These are phyloP conservation scores for Callimorpha dominula DNA, from an alignment of 2,888 invertebrate genomes.

Conservation along the genomic window DNA sequence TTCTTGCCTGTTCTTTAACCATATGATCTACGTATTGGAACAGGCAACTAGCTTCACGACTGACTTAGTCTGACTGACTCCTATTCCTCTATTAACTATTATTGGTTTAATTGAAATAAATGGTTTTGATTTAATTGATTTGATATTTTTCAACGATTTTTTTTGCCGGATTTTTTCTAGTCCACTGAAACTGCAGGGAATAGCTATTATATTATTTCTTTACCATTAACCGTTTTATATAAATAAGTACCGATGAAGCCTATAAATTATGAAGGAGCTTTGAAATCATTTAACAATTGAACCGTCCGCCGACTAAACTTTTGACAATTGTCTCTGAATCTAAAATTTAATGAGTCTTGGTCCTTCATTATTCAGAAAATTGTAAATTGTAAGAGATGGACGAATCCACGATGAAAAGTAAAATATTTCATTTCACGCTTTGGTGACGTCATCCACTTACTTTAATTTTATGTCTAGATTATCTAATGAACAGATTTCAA, in stretches of 20 bases:
- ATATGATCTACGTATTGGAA: too few species aligned
- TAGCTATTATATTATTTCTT: neutral
- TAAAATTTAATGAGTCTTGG: slow-evolving; percentile 24
- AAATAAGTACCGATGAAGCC: slow-evolving; percentile 5
- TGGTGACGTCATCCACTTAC: neutral
- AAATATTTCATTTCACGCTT: slow-evolving; percentile 2
- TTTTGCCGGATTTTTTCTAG: too few species aligned
- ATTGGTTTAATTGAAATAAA: too few species aligned
- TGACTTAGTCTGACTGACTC: too few species aligned
- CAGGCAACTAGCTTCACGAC: too few species aligned
- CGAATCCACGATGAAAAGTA: slow-evolving; percentile 1
- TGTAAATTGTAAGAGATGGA: slow-evolving; percentile 21
- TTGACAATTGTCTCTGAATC: slow-evolving; percentile 26
- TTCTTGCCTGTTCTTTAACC: too few species aligned
- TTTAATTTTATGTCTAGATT: neutral
- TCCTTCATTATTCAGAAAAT: slow-evolving; percentile 28
- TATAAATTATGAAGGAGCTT: slow-evolving; percentile 10
- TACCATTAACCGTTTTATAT: neutral
- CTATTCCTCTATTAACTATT: too few species aligned
- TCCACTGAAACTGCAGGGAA: neutral
- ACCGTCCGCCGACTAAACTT: slow-evolving; percentile 15
- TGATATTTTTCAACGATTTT: too few species aligned
- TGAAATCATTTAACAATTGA: slow-evolving; percentile 15
- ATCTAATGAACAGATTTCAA: neutral
- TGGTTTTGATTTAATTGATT: too few species aligned